phyloP scores from a whole-genome alignment of 2,797 vertebrate species.

The Scyliorhinus canicula region DNA sequence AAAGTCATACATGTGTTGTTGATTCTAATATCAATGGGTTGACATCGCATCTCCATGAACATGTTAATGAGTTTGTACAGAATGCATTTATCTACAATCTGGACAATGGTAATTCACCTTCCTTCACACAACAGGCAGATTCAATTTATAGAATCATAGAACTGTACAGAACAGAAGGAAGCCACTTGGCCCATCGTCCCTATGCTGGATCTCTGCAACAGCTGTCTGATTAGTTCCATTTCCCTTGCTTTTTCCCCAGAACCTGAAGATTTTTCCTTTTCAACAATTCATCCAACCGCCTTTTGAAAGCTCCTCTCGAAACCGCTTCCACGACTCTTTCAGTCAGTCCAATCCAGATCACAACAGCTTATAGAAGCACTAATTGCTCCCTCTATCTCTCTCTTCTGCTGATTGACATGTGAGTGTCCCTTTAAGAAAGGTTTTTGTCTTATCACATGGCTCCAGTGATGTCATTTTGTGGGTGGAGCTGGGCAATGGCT shows the following conservation, averaged over 20 bases:
- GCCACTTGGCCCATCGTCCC: neutral
- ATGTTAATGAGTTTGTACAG: neutral
- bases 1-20: neutral
- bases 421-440: too few species aligned
- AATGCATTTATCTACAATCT: neutral
- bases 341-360: neutral
- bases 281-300: neutral
- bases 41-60: neutral
- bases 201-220: neutral
- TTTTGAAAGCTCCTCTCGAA: neutral
- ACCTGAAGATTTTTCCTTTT: neutral
- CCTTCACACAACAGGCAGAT: neutral
- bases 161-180: neutral
- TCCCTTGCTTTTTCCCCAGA: neutral
- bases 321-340: too few species aligned
- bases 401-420: neutral
- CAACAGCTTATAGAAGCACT: neutral
- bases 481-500: too few species aligned
- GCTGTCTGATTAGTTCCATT: too few species aligned
- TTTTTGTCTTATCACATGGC: too few species aligned
- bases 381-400: neutral
- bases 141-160: neutral
- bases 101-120: neutral
- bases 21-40: neutral
- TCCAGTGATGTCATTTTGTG: too few species aligned